These are phyloP conservation scores for Australoheros scitulus DNA, from an alignment of 2,113 vertebrate species.

Conservation along the genomic window DNA sequence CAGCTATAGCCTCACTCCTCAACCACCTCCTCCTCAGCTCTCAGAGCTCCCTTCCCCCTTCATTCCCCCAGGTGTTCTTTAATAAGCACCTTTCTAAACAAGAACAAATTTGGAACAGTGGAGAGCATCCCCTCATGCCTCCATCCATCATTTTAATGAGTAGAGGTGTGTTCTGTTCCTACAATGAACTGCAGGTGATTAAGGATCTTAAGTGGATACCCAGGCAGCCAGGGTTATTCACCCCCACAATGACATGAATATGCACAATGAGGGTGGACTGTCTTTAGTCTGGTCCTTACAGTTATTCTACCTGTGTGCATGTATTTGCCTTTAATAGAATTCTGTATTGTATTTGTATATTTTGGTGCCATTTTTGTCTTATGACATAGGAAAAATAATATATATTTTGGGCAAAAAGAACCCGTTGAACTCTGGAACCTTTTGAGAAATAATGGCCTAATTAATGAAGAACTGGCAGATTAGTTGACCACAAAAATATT, in stretches of 20 bases:
- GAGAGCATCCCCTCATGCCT: constrained; percentile 64
- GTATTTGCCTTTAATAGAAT: background rate
- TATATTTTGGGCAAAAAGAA: background rate
- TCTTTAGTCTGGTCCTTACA: constrained; percentile 28
- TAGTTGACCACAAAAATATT: background rate
- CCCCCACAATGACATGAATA: constrained; percentile 63
- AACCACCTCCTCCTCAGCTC: background rate
- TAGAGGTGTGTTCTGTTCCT: constrained; percentile 77
- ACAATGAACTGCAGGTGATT: constrained; percentile 88
- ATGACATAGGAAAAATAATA: background rate
- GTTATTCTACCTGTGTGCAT: constrained; percentile 48
- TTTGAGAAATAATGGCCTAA: background rate
- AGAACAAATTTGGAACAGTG: constrained; percentile 78
- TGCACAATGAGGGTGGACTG: constrained; percentile 34
- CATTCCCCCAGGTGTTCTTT: constrained; percentile 76
- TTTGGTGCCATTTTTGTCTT: background rate
- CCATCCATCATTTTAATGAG: constrained; percentile 93
- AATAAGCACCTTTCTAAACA: constrained; percentile 81
- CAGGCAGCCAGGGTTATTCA: constrained; percentile 72
- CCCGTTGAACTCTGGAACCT: background rate
- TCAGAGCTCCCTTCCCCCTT: constrained; percentile 29
- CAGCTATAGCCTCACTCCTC: background rate
- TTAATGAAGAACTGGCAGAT: background rate
- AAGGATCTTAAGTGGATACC: constrained; percentile 81
- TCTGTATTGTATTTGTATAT: background rate